Evolutionary conservation across 2,113 vertebrate genomes (phyloP).

Genomic region (Sapayoa aenigma): DNA sequence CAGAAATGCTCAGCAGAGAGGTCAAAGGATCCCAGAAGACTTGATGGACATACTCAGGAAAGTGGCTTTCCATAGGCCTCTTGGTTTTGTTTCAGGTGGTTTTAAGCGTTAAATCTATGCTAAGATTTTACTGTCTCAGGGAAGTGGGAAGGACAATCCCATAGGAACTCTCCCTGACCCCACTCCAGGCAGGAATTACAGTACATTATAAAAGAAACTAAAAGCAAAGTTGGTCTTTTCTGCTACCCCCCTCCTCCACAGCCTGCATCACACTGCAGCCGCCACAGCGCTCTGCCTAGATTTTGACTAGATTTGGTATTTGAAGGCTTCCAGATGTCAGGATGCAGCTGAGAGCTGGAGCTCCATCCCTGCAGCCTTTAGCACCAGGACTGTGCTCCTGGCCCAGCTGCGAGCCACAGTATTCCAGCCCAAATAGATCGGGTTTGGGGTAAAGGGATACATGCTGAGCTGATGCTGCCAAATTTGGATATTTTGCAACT

Average conservation of each 20-base stretch:
- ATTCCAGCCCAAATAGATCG: neutral
- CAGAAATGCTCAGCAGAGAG: neutral
- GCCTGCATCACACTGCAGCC: neutral
- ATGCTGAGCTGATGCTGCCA: neutral
- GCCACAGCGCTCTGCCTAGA: neutral
- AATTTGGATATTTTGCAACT: neutral
- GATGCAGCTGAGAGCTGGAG: neutral
- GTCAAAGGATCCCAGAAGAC: neutral
- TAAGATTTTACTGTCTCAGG: neutral
- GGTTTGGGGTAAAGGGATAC: neutral
- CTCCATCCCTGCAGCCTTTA: neutral
- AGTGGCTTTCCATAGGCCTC: neutral
- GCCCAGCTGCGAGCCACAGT: neutral
- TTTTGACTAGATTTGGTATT: neutral
- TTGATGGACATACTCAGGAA: neutral
- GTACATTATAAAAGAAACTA: neutral
- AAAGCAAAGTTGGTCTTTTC: neutral
- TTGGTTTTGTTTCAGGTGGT: neutral
- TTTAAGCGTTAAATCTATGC: neutral
- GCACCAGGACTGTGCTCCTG: neutral
- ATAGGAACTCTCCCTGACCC: neutral
- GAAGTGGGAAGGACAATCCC: neutral
- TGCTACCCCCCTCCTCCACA: neutral
- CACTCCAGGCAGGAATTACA: neutral
- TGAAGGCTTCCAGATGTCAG: slow-evolving; percentile 28